Conservation (phyloP, 2,113 vertebrate species). For the Pluvianellus socialis region DNA sequence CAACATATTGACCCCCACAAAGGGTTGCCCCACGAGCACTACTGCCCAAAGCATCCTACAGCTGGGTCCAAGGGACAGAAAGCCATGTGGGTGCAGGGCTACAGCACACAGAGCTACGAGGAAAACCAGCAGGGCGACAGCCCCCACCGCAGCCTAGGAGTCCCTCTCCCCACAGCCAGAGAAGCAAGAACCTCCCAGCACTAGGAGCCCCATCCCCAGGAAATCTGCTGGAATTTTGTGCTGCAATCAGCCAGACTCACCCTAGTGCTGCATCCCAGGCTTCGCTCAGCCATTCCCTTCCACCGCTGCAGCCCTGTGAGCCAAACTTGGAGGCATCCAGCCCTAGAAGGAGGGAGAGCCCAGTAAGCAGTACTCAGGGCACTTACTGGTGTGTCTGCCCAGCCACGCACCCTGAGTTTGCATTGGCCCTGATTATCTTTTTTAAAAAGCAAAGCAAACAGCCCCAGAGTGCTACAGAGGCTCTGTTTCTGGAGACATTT, state of each 20-base stretch:
- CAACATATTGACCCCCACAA: fast-evolving
- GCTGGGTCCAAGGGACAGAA: background rate
- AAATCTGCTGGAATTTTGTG: background rate
- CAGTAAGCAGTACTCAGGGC: fast-evolving
- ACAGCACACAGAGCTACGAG: background rate
- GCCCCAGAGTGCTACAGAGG: fast-evolving
- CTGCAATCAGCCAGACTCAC: background rate
- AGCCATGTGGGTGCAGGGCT: background rate
- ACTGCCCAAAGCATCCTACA: background rate
- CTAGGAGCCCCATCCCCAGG: no score
- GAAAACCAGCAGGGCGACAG: background rate
- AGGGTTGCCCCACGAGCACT: background rate
- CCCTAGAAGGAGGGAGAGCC: background rate
- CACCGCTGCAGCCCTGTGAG: background rate
- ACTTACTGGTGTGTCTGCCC: fast-evolving
- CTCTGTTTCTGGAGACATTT: fast-evolving
- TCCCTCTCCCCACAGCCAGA: no score
- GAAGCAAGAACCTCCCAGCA: background rate
- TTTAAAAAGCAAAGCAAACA: background rate
- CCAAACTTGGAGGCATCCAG: fast-evolving
- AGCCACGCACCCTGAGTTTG: background rate
- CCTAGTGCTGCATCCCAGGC: fast-evolving
- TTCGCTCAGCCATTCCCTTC: fast-evolving
- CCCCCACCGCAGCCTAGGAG: background rate
- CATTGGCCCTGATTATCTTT: fast-evolving